A percentile compares a stretch with the other conserved stretches of the same genome.
These are phyloP conservation scores for Monochamus saltuarius DNA, from an alignment of 1,140 invertebrate species.

Conservation along the genomic window DNA sequence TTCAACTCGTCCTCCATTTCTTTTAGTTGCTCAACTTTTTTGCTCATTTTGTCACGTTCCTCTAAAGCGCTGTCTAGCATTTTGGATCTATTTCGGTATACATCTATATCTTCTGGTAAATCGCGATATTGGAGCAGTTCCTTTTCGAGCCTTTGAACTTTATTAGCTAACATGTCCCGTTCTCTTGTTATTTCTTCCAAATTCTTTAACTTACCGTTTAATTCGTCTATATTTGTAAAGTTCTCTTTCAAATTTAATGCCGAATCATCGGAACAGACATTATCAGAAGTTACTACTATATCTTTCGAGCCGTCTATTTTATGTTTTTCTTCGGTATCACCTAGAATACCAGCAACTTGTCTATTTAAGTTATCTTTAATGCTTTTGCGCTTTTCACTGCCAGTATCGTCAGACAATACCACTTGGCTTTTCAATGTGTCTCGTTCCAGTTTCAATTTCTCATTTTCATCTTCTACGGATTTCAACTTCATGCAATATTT, in stretches of 20 bases:
- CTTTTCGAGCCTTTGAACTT: constrained; percentile 24
- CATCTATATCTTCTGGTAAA: constrained; percentile 27
- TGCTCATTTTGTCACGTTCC: constrained; percentile 32
- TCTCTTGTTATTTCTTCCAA: constrained; percentile 24
- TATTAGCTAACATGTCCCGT: constrained; percentile 23
- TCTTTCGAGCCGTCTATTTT: too few relatives aligned
- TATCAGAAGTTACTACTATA: too few relatives aligned
- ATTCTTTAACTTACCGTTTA: constrained; percentile 7
- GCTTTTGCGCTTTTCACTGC: too few relatives aligned
- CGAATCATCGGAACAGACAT: too few relatives aligned
- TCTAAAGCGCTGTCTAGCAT: constrained; percentile 29
- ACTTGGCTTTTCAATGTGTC: neutral
- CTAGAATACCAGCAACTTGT: too few relatives aligned
- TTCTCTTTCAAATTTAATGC: constrained; percentile 11
- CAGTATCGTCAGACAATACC: too few relatives aligned
- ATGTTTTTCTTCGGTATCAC: too few relatives aligned
- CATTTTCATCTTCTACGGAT: constrained; percentile 37
- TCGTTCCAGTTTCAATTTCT: constrained; percentile 29
- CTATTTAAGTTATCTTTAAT: too few relatives aligned
- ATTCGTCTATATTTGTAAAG: constrained; percentile 4
- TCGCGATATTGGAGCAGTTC: constrained; percentile 27
- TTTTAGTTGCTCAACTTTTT: constrained; percentile 29
- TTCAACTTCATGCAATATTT: constrained; percentile 39
- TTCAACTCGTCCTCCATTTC: constrained; percentile 34
- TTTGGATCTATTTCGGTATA: constrained; percentile 21